phyloP scores from a whole-genome alignment of 2,888 invertebrate species.

The Galeruca laticollis region DNA sequence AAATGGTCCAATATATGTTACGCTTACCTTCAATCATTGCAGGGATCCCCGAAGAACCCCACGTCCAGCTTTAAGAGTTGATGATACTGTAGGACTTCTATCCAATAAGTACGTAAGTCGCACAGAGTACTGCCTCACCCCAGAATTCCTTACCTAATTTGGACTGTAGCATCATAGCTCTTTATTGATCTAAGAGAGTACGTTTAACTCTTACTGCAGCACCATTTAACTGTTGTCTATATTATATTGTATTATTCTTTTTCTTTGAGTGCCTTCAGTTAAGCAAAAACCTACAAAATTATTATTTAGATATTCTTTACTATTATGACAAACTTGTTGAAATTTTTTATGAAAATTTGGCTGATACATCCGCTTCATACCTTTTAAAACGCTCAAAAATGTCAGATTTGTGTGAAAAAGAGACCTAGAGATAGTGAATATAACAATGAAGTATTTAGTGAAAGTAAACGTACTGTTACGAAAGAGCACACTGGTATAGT shows the following conservation, averaged over 20 bases:
- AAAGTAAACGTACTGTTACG: no score
- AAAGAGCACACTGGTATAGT: no score
- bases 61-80: no score
- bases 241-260: constrained; percentile 28
- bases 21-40: no score
- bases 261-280: constrained; percentile 7
- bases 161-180: constrained; percentile 11
- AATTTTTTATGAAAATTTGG: constrained; percentile 13
- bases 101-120: constrained; percentile 40
- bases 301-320: constrained; percentile 9
- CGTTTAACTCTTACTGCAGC: constrained; percentile 5
- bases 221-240: constrained; percentile 15
- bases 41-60: no score
- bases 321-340: constrained; percentile 6
- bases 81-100: constrained; percentile 24
- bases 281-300: constrained; percentile 7
- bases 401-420: constrained; percentile 9
- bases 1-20: no score
- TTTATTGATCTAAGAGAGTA: constrained; percentile 1
- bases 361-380: constrained; percentile 4
- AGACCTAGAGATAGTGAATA: no score
- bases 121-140: constrained; percentile 36
- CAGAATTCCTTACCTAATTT: constrained; percentile 6
- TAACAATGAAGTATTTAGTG: no score
- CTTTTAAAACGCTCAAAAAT: constrained; percentile 7